Conservation (phyloP, 1,140 invertebrate species). For the Drosophila cardini region DNA sequence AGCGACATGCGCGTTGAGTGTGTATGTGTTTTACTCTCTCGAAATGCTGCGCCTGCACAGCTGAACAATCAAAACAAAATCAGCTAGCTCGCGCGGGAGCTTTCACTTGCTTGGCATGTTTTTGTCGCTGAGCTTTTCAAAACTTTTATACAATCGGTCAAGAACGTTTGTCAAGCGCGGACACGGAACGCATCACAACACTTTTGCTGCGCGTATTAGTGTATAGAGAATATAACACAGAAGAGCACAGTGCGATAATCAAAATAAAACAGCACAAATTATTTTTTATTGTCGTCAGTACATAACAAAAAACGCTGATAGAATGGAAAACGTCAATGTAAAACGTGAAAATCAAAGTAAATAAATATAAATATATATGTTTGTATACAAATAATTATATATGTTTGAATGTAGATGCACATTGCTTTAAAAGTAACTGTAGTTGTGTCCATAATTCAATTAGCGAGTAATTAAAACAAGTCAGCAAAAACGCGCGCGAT, state of each 20-base stretch:
- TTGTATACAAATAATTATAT: conserved; percentile 11
- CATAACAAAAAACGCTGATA: conserved; percentile 31
- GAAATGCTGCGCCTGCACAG: conserved; percentile 41
- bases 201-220: conserved; percentile 27
- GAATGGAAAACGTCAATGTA: conserved; percentile 30
- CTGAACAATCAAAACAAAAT: conserved; percentile 76
- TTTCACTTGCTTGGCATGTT: conserved; percentile 53
- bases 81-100: conserved; percentile 45
- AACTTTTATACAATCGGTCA: conserved; percentile 81
- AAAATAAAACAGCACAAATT: conserved; percentile 63
- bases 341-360: conserved; percentile 42
- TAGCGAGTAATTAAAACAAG: conserved; percentile 46
- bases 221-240: conserved; percentile 21
- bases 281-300: conserved; percentile 22
- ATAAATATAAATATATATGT: conserved; percentile 33
- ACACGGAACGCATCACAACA: conserved; percentile 39
- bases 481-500: conserved; percentile 17
- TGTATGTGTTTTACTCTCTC: conserved; percentile 14
- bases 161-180: conserved; percentile 74
- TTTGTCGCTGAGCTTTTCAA: conserved; percentile 70
- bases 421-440: conserved; percentile 25
- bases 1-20: conserved; percentile 38
- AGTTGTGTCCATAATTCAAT: conserved; percentile 50
- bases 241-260: conserved; percentile 64
- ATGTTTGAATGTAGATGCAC: neutral